Conservation (phyloP, 2,797 vertebrate genomes). For the Paguma larvata region DNA sequence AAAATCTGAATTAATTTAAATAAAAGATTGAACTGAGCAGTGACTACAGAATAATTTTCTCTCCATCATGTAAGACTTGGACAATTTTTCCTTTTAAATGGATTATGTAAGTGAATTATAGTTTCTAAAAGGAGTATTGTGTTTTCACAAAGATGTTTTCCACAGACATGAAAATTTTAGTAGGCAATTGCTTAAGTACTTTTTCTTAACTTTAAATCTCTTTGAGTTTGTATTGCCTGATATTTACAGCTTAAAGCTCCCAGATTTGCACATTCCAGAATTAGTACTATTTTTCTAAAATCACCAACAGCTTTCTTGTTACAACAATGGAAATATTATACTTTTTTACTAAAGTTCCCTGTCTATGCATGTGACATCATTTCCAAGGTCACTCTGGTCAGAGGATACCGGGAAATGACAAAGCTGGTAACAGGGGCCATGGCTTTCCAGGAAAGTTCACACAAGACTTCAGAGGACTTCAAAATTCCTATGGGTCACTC, state of each 20-base stretch:
- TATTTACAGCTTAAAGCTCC: constrained; percentile 50
- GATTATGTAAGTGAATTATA: constrained; percentile 52
- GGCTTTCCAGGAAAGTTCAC: not conserved
- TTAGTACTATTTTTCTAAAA: constrained; percentile 48
- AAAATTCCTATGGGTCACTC: not conserved
- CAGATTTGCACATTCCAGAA: not conserved
- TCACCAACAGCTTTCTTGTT: not conserved
- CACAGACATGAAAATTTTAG: constrained; percentile 42
- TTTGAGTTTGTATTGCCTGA: not conserved
- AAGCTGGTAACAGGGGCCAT: not conserved
- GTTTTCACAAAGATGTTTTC: constrained; percentile 64
- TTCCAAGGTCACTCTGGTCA: not conserved
- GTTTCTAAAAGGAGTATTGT: constrained; percentile 54
- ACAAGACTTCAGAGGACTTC: not conserved
- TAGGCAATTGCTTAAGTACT: constrained; percentile 64
- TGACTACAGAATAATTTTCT: constrained; percentile 50
- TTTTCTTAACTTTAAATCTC: constrained; percentile 66
- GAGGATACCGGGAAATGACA: not conserved
- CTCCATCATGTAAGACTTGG: constrained; percentile 39
- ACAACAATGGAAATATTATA: not conserved
- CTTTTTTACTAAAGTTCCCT: constrained; percentile 47
- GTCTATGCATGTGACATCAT: not conserved
- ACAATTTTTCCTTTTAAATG: constrained; percentile 59
- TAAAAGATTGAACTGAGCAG: constrained; percentile 44
- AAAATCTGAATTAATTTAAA: constrained; percentile 69